These are phyloP conservation scores for Myopa testacea DNA, from an alignment of 2,888 invertebrate genomes.

Conservation along the genomic window DNA sequence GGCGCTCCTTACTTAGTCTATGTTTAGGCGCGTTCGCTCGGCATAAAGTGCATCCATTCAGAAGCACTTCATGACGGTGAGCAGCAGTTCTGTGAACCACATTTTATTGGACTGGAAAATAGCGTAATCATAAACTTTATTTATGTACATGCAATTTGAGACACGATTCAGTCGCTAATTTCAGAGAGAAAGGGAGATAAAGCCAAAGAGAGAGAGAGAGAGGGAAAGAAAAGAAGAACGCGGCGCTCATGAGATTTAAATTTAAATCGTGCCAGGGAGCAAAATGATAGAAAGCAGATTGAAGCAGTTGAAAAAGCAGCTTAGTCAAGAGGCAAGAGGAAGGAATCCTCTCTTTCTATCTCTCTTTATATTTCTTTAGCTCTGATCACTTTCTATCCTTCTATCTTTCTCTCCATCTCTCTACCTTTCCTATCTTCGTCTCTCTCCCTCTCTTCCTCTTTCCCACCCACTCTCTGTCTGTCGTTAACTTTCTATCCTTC, in stretches of 20 bases:
- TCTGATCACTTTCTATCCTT: no score
- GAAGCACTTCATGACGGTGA: not conserved
- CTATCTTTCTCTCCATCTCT: not conserved
- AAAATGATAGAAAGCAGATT: no score
- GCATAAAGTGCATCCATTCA: slow-evolving; percentile 8
- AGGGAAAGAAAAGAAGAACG: no score
- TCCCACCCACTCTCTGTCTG: no score
- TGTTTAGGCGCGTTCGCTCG: slow-evolving; percentile 10
- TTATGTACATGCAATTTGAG: not conserved
- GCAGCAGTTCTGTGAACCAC: slow-evolving; percentile 5
- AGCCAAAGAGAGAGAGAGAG: no score
- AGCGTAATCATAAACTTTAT: no score
- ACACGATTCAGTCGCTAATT: not conserved
- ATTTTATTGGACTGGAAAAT: slow-evolving; percentile 16
- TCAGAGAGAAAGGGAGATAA: no score
- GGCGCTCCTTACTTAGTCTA: not conserved
- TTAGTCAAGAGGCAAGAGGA: no score
- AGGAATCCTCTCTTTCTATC: not conserved
- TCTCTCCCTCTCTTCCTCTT: no score
- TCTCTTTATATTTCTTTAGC: not conserved
- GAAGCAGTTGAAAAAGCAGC: no score
- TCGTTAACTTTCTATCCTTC: not conserved
- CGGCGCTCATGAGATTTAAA: no score
- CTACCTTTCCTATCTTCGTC: not conserved
- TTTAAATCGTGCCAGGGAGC: no score